These are phyloP conservation scores for Nansenia antarctica DNA, from an alignment of 2,113 vertebrate species.

Conservation along the genomic window DNA sequence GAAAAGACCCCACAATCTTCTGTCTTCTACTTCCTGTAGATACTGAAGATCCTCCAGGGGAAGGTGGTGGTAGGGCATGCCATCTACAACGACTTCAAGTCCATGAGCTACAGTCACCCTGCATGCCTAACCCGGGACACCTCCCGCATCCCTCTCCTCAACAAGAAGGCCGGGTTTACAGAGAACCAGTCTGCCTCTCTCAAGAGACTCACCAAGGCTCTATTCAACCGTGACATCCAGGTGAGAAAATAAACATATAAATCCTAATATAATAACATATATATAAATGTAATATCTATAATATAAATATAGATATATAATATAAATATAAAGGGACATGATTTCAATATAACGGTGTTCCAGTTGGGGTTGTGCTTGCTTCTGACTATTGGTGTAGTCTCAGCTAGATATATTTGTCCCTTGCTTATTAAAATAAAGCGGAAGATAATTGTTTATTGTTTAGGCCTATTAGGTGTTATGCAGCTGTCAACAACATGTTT, in stretches of 20 bases:
- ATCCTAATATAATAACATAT: not conserved
- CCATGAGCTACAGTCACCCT: constrained; percentile 82
- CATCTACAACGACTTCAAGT: constrained; percentile 89
- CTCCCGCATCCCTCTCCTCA: constrained; percentile 82
- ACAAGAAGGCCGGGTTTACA: constrained; percentile 77
- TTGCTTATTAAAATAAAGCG: not conserved
- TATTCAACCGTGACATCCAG: constrained; percentile 90
- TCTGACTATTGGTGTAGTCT: no score
- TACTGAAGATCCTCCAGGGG: constrained; percentile 83
- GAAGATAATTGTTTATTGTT: no score
- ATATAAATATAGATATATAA: no score
- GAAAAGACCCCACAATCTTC: no score
- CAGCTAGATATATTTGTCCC: no score
- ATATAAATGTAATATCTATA: no score
- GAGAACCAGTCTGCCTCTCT: constrained; percentile 73
- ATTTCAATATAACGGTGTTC: not conserved
- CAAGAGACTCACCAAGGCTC: constrained; percentile 84
- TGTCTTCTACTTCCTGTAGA: constrained; percentile 65
- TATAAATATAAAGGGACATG: not conserved
- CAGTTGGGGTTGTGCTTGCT: not conserved
- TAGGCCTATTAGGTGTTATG: not conserved
- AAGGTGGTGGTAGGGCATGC: constrained; percentile 90
- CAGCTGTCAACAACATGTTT: no score
- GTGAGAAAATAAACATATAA: constrained; percentile 53
- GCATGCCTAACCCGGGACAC: constrained; percentile 83